Evolutionary conservation across 2,888 invertebrate genomes (phyloP).

Genomic region (Eristalinus aeneus): DNA sequence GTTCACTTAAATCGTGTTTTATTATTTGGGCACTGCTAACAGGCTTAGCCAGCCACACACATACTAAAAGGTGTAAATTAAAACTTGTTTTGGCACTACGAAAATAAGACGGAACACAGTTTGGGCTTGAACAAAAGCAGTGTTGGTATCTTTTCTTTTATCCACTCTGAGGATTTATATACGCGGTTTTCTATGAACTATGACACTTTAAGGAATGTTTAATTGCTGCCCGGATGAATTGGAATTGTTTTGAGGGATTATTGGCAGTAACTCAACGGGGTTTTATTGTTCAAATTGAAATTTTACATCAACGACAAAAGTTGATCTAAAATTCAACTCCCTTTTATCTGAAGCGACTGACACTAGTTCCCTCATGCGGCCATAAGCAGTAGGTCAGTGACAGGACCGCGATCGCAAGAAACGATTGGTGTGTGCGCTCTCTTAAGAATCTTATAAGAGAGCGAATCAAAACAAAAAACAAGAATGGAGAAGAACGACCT

Average conservation of each 20-base stretch:
- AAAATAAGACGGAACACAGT: slow-evolving; percentile 61
- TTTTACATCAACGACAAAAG: slow-evolving; percentile 30
- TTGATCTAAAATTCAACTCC: slow-evolving; percentile 29
- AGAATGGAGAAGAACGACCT: not conserved
- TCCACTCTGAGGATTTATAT: slow-evolving; percentile 6
- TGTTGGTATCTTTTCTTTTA: slow-evolving; percentile 28
- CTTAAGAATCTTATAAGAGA: slow-evolving; percentile 4
- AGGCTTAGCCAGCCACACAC: slow-evolving; percentile 68
- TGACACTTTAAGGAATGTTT: slow-evolving; percentile 10
- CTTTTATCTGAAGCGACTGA: slow-evolving; percentile 52
- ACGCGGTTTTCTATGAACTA: not conserved
- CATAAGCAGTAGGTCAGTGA: slow-evolving; percentile 58
- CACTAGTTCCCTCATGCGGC: slow-evolving; percentile 65
- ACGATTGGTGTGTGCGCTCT: slow-evolving; percentile 6
- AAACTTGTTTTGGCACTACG: slow-evolving; percentile 69
- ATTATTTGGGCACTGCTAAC: slow-evolving; percentile 63
- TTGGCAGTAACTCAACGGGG: slow-evolving; percentile 24
- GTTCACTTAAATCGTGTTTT: slow-evolving; percentile 53
- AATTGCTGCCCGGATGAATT: not conserved
- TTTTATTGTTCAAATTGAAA: not conserved
- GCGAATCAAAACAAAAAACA: slow-evolving; percentile 1
- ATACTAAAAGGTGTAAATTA: slow-evolving; percentile 67
- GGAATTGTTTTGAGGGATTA: not conserved
- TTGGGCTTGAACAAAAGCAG: slow-evolving; percentile 65
- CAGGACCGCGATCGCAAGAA: slow-evolving; percentile 43